Conservation (phyloP, 2,113 vertebrate genomes). For the Abramis brama region DNA sequence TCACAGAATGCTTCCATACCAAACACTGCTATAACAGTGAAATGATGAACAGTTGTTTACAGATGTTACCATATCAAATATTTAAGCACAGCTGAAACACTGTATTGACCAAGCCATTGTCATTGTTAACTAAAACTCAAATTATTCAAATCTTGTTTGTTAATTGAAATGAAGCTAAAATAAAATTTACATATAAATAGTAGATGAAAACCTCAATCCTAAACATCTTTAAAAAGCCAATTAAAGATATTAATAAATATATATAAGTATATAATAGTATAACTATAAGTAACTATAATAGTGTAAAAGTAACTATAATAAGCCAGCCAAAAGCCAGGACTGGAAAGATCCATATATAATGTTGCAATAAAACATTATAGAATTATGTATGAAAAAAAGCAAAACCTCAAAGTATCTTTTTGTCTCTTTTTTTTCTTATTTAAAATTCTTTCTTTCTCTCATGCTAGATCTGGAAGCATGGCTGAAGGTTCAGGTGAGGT, state of each 20-base stretch:
- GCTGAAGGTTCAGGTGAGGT: slow-evolving; percentile 64
- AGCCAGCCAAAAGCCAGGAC: not conserved
- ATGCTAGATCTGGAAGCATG: slow-evolving; percentile 62
- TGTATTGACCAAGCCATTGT: too few species aligned
- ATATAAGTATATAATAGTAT: too few species aligned
- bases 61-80: not conserved
- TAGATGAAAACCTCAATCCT: not conserved
- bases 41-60: not conserved
- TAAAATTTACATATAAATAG: not conserved
- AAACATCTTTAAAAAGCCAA: too few species aligned
- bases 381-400: too few species aligned
- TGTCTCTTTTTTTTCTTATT: not conserved
- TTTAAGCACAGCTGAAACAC: not conserved
- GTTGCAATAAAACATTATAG: not conserved
- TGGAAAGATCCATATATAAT: not conserved
- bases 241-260: too few species aligned
- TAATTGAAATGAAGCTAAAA: not conserved
- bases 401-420: not conserved
- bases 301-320: not conserved
- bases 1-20: not conserved
- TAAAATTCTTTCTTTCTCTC: not conserved
- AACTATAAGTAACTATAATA: too few species aligned
- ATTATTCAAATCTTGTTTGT: not conserved
- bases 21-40: not conserved
- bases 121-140: too few species aligned